Evolutionary conservation across 2,888 invertebrate species (phyloP), one percentile per base, ranked within the genome.

Genomic region (Pammene fasciana): DNA sequence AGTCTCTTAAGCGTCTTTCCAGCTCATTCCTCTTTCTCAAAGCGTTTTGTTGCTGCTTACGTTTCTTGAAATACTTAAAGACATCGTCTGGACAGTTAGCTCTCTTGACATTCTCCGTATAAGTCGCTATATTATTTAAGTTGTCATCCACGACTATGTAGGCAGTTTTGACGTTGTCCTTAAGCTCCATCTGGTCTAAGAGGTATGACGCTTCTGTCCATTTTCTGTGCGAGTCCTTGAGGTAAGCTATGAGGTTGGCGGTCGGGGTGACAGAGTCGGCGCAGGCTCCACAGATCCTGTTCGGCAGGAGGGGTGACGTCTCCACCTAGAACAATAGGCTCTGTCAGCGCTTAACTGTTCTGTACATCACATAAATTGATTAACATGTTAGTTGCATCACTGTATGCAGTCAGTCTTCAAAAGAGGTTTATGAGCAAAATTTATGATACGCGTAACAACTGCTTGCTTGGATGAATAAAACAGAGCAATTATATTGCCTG

Each of bases 291-390:
- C 88, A 87, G 68, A 82, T 52, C 67, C 74, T 77, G 56, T 77
- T 74, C 45, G 88, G 88, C 77, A 86, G 80, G 71, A 64, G 18
- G 34, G 76, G 14, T 36, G 79, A 57, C 9, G 45, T 36, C 79
- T 84, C 85, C 79, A 88, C 79, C 88, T 88, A 88, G 72, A 88
- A 88, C 86, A 86, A 87, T 74, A 73, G 67, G 68, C 70, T 67
- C 59, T 48, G 62, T 76, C 71, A 74, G 72, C 72, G 50, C 48
- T 70, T 67, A 67, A 74, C 60, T 72, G 68, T 71, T 74, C 68
- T 76, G 72, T 74, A 66, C 72, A 34, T 56, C n/a, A 26, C 26
- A 5, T 50, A 16, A 34, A 11, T 13, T 11, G 9, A 38, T 38
- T 38, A 38, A 38, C 7, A 38, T 38, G 9, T 38, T 38, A 38